Percentiles rank a stretch among this genome's conserved stretches.
Conservation (phyloP, 2,113 vertebrate species). For the Eulemur rufifrons region DNA sequence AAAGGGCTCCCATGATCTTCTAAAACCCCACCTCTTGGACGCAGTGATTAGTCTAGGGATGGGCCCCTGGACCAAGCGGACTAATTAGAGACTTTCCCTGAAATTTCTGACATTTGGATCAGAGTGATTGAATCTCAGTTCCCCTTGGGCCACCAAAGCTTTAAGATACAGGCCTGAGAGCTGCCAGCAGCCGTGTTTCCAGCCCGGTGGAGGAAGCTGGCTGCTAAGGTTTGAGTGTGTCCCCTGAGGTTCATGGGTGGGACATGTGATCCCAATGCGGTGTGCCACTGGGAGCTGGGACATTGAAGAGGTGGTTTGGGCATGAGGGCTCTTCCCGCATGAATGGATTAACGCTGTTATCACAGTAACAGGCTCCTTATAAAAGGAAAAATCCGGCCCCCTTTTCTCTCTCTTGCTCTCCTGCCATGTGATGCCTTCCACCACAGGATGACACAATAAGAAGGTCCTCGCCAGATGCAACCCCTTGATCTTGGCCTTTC, state of each 20-base stretch:
- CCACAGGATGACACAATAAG: background rate
- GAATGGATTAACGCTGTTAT: background rate
- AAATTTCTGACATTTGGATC: background rate
- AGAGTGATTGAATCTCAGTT: background rate
- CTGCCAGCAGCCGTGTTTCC: background rate
- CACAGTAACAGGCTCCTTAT: background rate
- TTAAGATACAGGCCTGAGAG: background rate
- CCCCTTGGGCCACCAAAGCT: background rate
- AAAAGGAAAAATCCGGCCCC: no score
- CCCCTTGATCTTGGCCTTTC: background rate
- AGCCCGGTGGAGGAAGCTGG: background rate
- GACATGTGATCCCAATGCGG: background rate
- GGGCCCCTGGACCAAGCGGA: background rate
- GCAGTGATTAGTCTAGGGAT: background rate
- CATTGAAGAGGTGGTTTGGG: background rate
- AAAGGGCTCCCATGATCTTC: background rate
- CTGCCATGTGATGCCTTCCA: background rate
- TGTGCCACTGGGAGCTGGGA: background rate
- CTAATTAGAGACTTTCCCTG: background rate
- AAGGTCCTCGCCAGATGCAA: background rate
- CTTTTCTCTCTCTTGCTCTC: background rate
- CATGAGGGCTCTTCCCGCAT: background rate
- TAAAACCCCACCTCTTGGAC: background rate
- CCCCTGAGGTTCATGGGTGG: background rate
- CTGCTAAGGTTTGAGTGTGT: background rate